A percentile compares a stretch with the other conserved stretches of the same genome.
Conservation (phyloP, 2,888 invertebrate genomes). For the Phlogophora meticulosa region DNA sequence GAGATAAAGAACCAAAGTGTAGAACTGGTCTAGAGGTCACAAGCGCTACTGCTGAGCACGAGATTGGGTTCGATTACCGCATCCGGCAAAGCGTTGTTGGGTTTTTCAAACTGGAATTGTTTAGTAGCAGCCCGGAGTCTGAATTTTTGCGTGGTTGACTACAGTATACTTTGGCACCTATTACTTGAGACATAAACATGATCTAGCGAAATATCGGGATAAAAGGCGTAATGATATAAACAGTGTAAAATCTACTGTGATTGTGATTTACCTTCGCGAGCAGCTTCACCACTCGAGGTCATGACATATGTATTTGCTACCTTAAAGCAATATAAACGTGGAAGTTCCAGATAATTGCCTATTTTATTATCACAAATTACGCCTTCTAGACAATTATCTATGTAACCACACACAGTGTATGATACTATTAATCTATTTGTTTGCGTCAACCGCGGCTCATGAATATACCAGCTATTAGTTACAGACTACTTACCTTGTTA, state of each 20-base stretch:
- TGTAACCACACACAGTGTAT: slow-evolving; percentile 15
- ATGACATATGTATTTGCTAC: not conserved
- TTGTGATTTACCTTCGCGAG: slow-evolving; percentile 13
- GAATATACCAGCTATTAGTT: slow-evolving; percentile 38
- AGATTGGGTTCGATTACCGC: too few species aligned
- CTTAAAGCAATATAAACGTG: slow-evolving; percentile 10
- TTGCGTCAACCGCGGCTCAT: slow-evolving; percentile 44
- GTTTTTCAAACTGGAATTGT: too few species aligned
- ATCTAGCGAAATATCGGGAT: too few species aligned
- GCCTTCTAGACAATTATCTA: slow-evolving; percentile 32
- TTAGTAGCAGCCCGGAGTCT: too few species aligned
- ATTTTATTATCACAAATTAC: slow-evolving; percentile 46
- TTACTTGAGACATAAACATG: too few species aligned
- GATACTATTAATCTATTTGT: slow-evolving; percentile 37
- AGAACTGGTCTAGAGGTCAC: too few species aligned
- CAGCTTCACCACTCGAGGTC: not conserved
- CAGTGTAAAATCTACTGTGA: not conserved
- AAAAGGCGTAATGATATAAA: too few species aligned
- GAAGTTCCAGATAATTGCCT: slow-evolving; percentile 37
- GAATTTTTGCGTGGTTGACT: too few species aligned
- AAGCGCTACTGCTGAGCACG: too few species aligned
- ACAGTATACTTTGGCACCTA: too few species aligned
- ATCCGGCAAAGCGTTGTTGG: too few species aligned
- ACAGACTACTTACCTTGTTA: slow-evolving; percentile 17
- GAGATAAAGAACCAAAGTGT: too few species aligned